These are phyloP conservation scores for Ifrita kowaldi DNA, from an alignment of 2,113 vertebrate species.

Conservation along the genomic window DNA sequence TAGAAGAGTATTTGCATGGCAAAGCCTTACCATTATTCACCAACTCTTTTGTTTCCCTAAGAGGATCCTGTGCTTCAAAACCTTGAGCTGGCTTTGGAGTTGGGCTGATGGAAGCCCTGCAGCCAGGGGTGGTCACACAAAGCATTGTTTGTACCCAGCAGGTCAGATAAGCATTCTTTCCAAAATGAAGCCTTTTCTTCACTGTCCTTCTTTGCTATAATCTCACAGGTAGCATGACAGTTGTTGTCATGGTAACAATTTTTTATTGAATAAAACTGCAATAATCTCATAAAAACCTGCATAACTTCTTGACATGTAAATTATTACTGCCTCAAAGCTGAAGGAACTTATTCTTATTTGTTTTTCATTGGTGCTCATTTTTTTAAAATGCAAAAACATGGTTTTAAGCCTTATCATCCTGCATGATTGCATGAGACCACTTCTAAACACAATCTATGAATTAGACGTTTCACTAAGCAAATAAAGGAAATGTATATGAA, in stretches of 20 bases:
- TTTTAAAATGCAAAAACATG: neutral
- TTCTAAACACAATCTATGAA: neutral
- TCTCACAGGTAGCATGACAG: conserved; percentile 51
- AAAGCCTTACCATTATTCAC: neutral
- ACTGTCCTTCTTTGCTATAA: conserved; percentile 40
- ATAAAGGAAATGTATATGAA: neutral
- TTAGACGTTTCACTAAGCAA: neutral
- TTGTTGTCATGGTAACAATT: conserved; percentile 65
- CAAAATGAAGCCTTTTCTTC: conserved; percentile 54
- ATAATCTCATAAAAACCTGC: conserved; percentile 62
- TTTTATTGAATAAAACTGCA: conserved; percentile 51
- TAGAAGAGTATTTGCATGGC: neutral
- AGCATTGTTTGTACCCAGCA: conserved; percentile 23
- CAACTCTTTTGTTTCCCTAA: neutral
- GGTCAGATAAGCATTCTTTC: conserved; percentile 45
- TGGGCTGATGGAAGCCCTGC: neutral
- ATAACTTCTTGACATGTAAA: conserved; percentile 70
- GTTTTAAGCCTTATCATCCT: neutral
- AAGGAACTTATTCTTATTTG: neutral
- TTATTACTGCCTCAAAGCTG: conserved; percentile 57
- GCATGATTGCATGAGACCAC: neutral
- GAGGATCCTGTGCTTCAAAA: neutral
- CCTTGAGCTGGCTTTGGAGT: neutral
- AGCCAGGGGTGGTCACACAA: neutral
- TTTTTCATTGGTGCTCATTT: neutral